phyloP scores from a whole-genome alignment of 2,113 vertebrate genomes.

The Chinchilla lanigera region DNA sequence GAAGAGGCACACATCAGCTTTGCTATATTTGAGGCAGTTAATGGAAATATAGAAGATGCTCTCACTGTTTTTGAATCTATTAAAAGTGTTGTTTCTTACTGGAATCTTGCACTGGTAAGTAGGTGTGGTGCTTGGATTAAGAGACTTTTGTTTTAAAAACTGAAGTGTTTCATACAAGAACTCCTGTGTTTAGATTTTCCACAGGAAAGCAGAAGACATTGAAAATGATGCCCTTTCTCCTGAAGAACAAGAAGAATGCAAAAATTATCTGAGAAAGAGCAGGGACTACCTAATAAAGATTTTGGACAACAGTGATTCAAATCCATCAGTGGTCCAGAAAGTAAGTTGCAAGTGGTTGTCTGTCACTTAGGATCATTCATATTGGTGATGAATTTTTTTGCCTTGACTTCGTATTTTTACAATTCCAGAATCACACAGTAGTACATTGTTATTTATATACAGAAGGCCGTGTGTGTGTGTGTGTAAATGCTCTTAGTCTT shows the following conservation, averaged over 20 bases:
- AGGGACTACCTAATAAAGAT: slow-evolving; percentile 92
- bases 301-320: slow-evolving; percentile 87
- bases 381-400: neutral
- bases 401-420: slow-evolving; percentile 1
- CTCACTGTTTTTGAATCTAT: slow-evolving; percentile 93
- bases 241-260: slow-evolving; percentile 94
- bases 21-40: slow-evolving; percentile 93
- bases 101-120: slow-evolving; percentile 95
- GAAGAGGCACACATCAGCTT: slow-evolving; percentile 92
- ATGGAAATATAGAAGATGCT: slow-evolving; percentile 96
- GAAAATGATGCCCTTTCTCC: slow-evolving; percentile 90
- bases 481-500: neutral
- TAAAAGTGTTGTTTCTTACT: slow-evolving; percentile 92
- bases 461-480: neutral
- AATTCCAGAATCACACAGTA: neutral
- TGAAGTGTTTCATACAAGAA: slow-evolving; percentile 47
- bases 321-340: slow-evolving; percentile 89
- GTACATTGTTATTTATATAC: neutral
- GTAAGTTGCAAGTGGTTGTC: slow-evolving; percentile 83
- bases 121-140: slow-evolving; percentile 36
- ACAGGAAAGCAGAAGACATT: slow-evolving; percentile 94
- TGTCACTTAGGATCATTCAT: slow-evolving; percentile 6
- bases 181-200: slow-evolving; percentile 91
- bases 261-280: slow-evolving; percentile 91
- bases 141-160: slow-evolving; percentile 33